phyloP scores from a whole-genome alignment of 1,140 invertebrate genomes.

The Trachymyrmex cornetzi region DNA sequence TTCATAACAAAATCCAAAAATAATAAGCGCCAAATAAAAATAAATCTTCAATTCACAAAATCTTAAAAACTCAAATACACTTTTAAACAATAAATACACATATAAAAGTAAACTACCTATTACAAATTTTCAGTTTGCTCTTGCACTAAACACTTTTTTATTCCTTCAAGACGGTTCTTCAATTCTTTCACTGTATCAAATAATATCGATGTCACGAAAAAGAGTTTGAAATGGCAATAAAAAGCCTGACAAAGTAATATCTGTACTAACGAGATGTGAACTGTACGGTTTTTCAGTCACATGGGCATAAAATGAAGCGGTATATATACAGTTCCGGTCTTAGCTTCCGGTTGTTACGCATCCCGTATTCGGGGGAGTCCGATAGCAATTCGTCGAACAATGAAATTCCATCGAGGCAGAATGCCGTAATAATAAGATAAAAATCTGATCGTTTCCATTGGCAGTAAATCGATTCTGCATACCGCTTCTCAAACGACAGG shows the following conservation, averaged over 20 bases:
- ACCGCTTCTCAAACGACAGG: conserved; percentile 26
- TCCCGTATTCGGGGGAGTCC: conserved; percentile 13
- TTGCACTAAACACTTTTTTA: not conserved
- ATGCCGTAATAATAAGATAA: conserved; percentile 52
- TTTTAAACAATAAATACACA: not conserved
- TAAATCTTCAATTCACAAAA: not conserved
- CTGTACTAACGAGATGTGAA: conserved; percentile 74
- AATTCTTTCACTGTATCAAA: not conserved
- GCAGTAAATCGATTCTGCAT: conserved; percentile 40
- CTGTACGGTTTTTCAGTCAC: conserved; percentile 77
- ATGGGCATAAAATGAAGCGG: conserved; percentile 71
- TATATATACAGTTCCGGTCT: conserved; percentile 80
- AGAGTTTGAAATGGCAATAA: conserved; percentile 4
- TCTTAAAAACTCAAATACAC: not conserved
- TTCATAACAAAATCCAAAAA: not conserved
- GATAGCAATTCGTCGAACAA: conserved; percentile 71
- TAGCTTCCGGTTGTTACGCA: conserved; percentile 82
- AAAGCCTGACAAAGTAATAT: conserved; percentile 14
- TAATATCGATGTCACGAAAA: not conserved
- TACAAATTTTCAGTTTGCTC: not conserved
- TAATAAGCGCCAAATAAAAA: not conserved
- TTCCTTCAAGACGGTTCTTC: not conserved
- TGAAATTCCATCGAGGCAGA: conserved; percentile 61
- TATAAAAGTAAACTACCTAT: not conserved
- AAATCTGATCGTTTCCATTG: conserved; percentile 46